Evolutionary conservation across 2,888 invertebrate genomes (phyloP).

Genomic region (Agriopis aurantiaria): DNA sequence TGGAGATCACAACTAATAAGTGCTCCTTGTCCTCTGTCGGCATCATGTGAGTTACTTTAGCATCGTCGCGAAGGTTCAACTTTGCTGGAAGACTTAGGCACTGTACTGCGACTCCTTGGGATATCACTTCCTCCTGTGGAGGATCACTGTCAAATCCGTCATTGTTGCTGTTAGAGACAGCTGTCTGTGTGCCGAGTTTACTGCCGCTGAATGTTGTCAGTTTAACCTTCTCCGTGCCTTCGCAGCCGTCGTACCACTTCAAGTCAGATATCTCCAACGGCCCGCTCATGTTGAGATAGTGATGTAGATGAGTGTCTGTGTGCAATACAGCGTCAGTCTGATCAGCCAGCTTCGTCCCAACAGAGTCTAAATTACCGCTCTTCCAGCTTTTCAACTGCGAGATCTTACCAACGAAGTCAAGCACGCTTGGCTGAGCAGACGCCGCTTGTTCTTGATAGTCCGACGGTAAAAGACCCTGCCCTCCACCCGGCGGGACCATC

Average conservation of each 20-base stretch:
- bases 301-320: conserved; percentile 69
- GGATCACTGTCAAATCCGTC: conserved; percentile 84
- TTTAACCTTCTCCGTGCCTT: conserved; percentile 75
- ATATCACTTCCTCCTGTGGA: conserved; percentile 73
- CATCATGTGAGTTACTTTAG: conserved; percentile 87
- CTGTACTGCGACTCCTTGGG: conserved; percentile 84
- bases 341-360: conserved; percentile 76
- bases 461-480: conserved; percentile 67
- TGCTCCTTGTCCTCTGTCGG: conserved; percentile 90
- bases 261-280: conserved; percentile 80
- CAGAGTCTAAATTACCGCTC: conserved; percentile 73
- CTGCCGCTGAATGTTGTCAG: conserved; percentile 68
- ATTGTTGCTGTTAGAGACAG: conserved; percentile 72
- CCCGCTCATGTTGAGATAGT: conserved; percentile 79
- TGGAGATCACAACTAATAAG: conserved; percentile 87
- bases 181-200: conserved; percentile 74
- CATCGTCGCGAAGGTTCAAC: conserved; percentile 78
- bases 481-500: conserved; percentile 66
- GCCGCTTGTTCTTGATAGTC: conserved; percentile 65
- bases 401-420: conserved; percentile 79
- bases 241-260: conserved; percentile 79
- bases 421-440: conserved; percentile 70
- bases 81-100: conserved; percentile 85
- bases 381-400: conserved; percentile 81
- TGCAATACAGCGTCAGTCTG: conserved; percentile 75